These are phyloP conservation scores for Leptarthrus brevirostris DNA, from an alignment of 2,888 invertebrate species.

Conservation along the genomic window DNA sequence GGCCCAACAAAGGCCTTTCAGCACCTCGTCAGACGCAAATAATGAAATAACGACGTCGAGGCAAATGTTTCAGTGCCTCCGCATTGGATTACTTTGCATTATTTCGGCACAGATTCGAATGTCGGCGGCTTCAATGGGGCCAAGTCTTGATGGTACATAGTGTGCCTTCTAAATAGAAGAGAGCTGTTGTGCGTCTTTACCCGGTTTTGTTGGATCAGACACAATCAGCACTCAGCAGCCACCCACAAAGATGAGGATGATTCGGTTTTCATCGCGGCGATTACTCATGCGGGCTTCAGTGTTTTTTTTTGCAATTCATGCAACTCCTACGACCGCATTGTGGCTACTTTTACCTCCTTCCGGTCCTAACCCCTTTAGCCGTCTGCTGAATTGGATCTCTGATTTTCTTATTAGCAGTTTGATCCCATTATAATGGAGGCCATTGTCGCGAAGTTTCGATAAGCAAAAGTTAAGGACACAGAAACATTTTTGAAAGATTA, in stretches of 20 bases:
- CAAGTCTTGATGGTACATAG: too few relatives aligned
- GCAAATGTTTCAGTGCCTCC: slow-evolving; percentile 28
- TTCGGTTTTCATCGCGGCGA: not conserved
- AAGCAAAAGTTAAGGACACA: too few relatives aligned
- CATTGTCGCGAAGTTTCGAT: too few relatives aligned
- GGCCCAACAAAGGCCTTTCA: slow-evolving; percentile 26
- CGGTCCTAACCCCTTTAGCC: too few relatives aligned
- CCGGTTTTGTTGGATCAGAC: too few relatives aligned
- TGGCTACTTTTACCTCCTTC: too few relatives aligned
- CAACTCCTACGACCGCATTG: not conserved
- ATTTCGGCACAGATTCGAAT: slow-evolving; percentile 2
- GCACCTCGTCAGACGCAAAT: slow-evolving; percentile 37
- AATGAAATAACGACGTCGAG: slow-evolving; percentile 28
- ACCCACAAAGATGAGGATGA: not conserved
- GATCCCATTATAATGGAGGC: too few relatives aligned
- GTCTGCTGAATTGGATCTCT: too few relatives aligned
- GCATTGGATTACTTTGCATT: slow-evolving; percentile 31
- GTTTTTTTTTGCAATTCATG: not conserved
- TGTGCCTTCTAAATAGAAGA: too few relatives aligned
- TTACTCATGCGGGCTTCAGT: not conserved
- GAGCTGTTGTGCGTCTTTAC: too few relatives aligned
- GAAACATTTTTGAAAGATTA: too few relatives aligned
- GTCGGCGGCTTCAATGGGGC: not conserved
- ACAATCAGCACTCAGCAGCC: not conserved
- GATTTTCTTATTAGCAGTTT: too few relatives aligned